Base-by-base conservation (phyloP, 1,140 invertebrate genomes). In the Globodera ellingtonae region DNA sequence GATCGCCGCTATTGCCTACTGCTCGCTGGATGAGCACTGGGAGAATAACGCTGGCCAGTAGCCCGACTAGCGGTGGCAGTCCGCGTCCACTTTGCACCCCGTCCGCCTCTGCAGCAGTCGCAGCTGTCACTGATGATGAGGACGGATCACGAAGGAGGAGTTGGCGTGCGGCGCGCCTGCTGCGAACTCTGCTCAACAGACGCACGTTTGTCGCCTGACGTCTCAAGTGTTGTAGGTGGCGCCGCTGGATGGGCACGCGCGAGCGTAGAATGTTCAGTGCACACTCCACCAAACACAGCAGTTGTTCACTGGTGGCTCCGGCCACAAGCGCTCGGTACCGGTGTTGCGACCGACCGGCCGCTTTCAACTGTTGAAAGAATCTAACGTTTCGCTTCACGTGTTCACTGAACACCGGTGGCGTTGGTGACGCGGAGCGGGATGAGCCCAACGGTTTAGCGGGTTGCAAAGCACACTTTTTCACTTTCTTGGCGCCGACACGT, bases 241-340 rank as follows among this genome's bases (percentile, higher is more conserved):
- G 47, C 13, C 21, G 81, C 6, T 50, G 48, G 46, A 75, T n/a
- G 15, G 47, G 47, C 76, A 81, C 21, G 0, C 79, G 82, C 4
- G 65, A 52, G 15, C 62, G 46, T 9, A 81, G 21, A 5, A 81
- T 48, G 59, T 81, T 81, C 24, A 83, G 18, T 18, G 80, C 69
- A 48, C 66, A 24, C 62, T 81, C 79, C 47, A 81, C 79, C 4
- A 81, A 9, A 18, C 62, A 46, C 6, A 81, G 18, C 10, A 81
- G 59, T 47, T 81, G 81, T 18, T 81, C 76, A 15, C 48, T 66
- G 52, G 15, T 47, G 2, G 74, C 74, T 8, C 70, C 10, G 21
- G 74, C 46, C 18, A 76, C 47, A n/a, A 65, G 46, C 8, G n/a
- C 47, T n/a, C 24, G 18, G 56, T 18, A 62, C 2, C 56, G 56